Evolutionary conservation across 2,888 invertebrate genomes (phyloP).

Genomic region (Diloba caeruleocephala): DNA sequence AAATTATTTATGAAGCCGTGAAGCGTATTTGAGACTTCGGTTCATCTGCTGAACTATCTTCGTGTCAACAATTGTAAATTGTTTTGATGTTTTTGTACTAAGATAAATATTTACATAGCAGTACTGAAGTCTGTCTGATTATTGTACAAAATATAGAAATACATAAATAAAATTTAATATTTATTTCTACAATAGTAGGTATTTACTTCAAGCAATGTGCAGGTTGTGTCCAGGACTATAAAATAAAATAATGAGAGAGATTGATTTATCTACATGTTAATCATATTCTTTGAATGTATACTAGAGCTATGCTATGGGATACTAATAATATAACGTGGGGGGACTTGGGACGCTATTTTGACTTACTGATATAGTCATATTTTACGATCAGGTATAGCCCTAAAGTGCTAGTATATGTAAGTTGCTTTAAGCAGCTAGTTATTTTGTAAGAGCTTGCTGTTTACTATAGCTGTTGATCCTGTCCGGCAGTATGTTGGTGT

Average conservation of each 20-base stretch:
- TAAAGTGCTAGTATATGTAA: not conserved
- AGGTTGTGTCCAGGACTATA: not conserved
- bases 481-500: not conserved
- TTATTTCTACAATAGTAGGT: conserved; percentile 3
- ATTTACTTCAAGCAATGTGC: conserved; percentile 4
- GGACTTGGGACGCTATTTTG: conserved; percentile 1
- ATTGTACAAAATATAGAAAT: not conserved
- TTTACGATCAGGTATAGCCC: not conserved
- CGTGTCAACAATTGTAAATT: too few species aligned
- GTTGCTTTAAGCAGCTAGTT: not conserved
- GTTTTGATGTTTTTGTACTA: conserved; percentile 7
- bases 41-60: too few species aligned
- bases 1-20: too few species aligned
- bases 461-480: not conserved
- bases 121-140: not conserved
- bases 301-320: conserved; percentile 2
- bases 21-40: too few species aligned
- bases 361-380: not conserved
- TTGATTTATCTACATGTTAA: conserved; percentile 6
- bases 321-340: not conserved
- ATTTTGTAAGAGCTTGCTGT: not conserved
- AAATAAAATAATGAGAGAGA: conserved; percentile 15
- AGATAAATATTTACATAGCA: not conserved
- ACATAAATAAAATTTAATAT: not conserved
- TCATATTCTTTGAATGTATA: not conserved